Conservation (phyloP, 2,888 invertebrate genomes). For the Leptothorax acervorum region DNA sequence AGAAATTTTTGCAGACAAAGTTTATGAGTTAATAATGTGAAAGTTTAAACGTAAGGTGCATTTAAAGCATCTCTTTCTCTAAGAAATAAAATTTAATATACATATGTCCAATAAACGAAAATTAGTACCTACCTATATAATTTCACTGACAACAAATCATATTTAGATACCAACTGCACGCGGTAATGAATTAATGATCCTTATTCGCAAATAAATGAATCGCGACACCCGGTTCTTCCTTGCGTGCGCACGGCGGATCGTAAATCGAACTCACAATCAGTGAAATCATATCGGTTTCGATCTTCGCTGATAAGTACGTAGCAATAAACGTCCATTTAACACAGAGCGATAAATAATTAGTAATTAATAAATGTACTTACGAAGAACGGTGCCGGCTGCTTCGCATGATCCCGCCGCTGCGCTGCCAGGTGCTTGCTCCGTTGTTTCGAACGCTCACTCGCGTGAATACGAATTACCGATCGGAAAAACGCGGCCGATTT, state of each 20-base stretch:
- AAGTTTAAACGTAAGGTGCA: neutral
- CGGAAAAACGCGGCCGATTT: neutral
- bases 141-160: neutral
- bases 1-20: neutral
- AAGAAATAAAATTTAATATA: slow-evolving; percentile 1
- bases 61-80: neutral
- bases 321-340: neutral
- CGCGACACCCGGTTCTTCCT: neutral
- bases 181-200: neutral
- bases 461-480: neutral
- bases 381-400: no score
- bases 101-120: neutral
- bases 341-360: neutral
- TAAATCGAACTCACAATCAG: neutral
- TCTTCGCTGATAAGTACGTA: neutral
- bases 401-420: neutral
- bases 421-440: neutral
- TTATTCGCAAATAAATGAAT: neutral
- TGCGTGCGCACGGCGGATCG: no score
- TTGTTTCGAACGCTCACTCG: neutral
- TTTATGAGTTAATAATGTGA: neutral
- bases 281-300: neutral
- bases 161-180: neutral
- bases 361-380: neutral
- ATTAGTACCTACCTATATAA: neutral